Conservation (phyloP, 1,140 invertebrate species). For the Psix sp. region DNA sequence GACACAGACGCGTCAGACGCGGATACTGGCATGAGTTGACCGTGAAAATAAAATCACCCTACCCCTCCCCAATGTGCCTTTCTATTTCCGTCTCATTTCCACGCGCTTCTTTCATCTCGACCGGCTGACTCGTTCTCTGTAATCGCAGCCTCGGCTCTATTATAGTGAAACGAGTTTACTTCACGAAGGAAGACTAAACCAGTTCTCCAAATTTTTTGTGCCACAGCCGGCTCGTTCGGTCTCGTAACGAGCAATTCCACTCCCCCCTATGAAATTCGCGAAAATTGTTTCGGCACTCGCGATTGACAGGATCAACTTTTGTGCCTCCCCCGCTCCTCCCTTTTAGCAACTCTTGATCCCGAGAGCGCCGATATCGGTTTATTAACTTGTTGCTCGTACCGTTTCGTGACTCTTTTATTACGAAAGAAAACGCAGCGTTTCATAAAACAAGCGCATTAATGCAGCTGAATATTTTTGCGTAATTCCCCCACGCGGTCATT, state of each 20-base stretch:
- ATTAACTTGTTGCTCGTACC: slow-evolving; percentile 35
- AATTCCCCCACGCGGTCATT: slow-evolving; percentile 1
- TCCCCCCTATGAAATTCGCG: slow-evolving; percentile 18
- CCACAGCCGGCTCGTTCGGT: slow-evolving; percentile 35
- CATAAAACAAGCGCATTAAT: slow-evolving; percentile 18
- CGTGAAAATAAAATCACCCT: slow-evolving; percentile 58
- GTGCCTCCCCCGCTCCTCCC: neutral
- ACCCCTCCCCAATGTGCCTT: slow-evolving; percentile 18
- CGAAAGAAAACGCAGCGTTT: slow-evolving; percentile 8
- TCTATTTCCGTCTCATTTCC: neutral
- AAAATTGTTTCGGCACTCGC: slow-evolving; percentile 12
- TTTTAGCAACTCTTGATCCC: neutral
- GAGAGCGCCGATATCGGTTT: slow-evolving; percentile 18
- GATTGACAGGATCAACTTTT: slow-evolving; percentile 7
- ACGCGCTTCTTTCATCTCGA: slow-evolving; percentile 2
- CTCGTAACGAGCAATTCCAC: slow-evolving; percentile 19
- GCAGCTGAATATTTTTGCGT: slow-evolving; percentile 21
- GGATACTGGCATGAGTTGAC: slow-evolving; percentile 39
- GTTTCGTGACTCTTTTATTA: slow-evolving; percentile 3
- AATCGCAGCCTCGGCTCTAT: slow-evolving; percentile 49
- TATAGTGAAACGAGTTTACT: slow-evolving; percentile 57
- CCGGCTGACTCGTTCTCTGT: neutral
- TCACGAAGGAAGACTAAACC: slow-evolving; percentile 46
- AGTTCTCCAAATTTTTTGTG: slow-evolving; percentile 50
- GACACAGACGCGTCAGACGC: slow-evolving; percentile 8